Evolutionary conservation across 2,113 vertebrate species (phyloP).

Genomic region (Muscicapa adusta): DNA sequence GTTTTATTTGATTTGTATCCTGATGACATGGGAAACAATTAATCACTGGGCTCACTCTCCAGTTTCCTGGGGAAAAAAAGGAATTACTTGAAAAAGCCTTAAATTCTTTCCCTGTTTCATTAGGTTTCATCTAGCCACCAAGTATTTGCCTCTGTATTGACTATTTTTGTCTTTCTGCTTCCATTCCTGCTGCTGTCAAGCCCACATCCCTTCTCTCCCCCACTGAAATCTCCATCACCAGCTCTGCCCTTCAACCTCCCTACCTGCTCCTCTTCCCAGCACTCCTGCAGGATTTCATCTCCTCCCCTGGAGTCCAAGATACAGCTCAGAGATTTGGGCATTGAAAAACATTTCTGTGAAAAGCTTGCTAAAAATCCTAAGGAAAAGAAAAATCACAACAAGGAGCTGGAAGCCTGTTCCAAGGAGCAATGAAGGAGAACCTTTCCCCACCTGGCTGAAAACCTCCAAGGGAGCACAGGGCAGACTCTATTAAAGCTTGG

Average conservation of each 20-base stretch:
- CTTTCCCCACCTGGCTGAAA: background rate
- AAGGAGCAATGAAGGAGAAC: background rate
- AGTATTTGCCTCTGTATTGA: background rate
- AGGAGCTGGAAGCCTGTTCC: background rate
- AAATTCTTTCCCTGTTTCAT: background rate
- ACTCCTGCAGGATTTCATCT: background rate
- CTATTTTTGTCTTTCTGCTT: background rate
- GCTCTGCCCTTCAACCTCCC: background rate
- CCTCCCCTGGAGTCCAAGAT: background rate
- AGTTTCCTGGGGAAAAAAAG: background rate
- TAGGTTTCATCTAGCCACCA: background rate
- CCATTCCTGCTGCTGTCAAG: background rate
- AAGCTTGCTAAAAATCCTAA: background rate
- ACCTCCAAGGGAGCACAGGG: background rate
- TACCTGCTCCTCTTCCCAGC: background rate
- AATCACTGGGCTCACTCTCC: background rate
- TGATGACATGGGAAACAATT: background rate
- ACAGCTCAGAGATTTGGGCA: background rate
- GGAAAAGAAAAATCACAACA: background rate
- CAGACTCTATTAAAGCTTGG: background rate
- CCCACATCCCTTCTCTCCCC: background rate
- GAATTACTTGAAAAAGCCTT: background rate
- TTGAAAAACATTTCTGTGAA: background rate
- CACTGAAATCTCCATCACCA: background rate
- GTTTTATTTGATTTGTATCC: background rate